These are phyloP conservation scores for Marcusenius ussheri DNA, from an alignment of 2,113 vertebrate species.

Conservation along the genomic window DNA sequence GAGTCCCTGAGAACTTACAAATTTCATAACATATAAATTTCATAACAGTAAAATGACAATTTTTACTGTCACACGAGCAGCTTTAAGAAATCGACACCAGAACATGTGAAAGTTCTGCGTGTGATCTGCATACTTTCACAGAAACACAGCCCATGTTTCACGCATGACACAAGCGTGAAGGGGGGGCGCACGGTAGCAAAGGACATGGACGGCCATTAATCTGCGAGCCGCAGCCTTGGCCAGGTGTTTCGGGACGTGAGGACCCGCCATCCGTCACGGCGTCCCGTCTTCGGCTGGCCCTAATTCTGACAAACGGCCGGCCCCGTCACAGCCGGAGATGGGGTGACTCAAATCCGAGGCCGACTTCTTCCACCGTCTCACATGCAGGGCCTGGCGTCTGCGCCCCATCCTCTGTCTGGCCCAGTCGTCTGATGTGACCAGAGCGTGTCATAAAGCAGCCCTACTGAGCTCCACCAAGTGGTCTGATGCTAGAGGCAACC, in stretches of 20 bases:
- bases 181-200: not conserved
- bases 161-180: not conserved
- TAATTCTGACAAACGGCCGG: not conserved
- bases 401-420: not conserved
- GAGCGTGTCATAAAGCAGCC: not conserved
- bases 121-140: not conserved
- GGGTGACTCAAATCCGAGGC: not conserved
- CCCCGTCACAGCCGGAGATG: not conserved
- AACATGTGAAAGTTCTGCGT: not conserved
- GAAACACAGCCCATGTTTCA: not conserved
- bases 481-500: not conserved
- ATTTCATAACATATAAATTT: not conserved
- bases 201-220: conserved; percentile 1
- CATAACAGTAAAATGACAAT: not conserved
- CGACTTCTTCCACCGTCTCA: not conserved
- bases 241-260: not conserved
- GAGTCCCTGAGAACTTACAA: not conserved
- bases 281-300: not conserved
- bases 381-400: not conserved
- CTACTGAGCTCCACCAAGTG: not conserved
- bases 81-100: not conserved
- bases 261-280: not conserved
- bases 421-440: not conserved
- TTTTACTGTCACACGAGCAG: not conserved
- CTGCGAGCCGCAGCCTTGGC: not conserved